Evolutionary conservation across 2,888 invertebrate genomes (phyloP).

Genomic region (Cephus nigrinus): DNA sequence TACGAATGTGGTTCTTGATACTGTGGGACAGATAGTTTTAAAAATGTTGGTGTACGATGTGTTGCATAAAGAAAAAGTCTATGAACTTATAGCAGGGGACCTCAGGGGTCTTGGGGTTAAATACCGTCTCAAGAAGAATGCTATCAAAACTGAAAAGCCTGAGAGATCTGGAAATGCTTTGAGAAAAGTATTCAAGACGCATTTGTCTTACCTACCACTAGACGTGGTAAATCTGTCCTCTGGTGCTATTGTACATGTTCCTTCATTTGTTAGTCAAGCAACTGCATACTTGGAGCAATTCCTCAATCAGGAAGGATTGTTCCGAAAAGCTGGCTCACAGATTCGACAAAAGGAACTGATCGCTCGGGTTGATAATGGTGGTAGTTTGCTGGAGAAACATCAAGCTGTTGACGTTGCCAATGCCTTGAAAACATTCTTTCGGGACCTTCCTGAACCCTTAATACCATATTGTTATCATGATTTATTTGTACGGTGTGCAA

Average conservation of each 20-base stretch:
- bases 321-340: constrained; percentile 89
- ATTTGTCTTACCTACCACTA: constrained; percentile 68
- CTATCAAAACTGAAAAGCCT: constrained; percentile 59
- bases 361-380: constrained; percentile 79
- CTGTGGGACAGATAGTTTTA: constrained; percentile 26
- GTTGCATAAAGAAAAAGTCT: constrained; percentile 69
- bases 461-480: constrained; percentile 82
- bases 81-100: constrained; percentile 73
- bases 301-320: constrained; percentile 84
- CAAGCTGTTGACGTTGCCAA: constrained; percentile 88
- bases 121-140: constrained; percentile 76
- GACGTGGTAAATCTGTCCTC: constrained; percentile 74
- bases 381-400: constrained; percentile 76
- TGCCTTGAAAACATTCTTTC: constrained; percentile 85
- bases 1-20: not conserved
- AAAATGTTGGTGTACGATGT: constrained; percentile 71
- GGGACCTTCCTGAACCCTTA: constrained; percentile 87
- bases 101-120: constrained; percentile 78
- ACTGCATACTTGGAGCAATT: constrained; percentile 77
- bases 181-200: constrained; percentile 69
- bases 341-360: constrained; percentile 85
- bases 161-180: constrained; percentile 17
- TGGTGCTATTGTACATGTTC: constrained; percentile 78
- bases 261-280: constrained; percentile 78
- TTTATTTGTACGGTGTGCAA: constrained; percentile 76